Conservation (phyloP, 1,140 invertebrate genomes). For the Laupala kohalensis region DNA sequence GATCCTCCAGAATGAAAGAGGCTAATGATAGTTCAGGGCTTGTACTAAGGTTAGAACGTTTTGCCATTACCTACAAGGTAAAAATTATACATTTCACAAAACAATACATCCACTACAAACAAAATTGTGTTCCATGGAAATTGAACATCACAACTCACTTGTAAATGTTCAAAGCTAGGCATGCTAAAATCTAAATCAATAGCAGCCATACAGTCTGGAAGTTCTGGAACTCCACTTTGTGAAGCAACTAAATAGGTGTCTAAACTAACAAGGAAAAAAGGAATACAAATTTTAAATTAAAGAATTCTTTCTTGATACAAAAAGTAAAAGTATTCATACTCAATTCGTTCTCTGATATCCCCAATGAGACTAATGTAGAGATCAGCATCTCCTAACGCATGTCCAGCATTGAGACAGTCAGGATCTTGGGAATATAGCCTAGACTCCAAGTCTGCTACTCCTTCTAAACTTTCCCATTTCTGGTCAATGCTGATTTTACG, state of each 20-base stretch:
- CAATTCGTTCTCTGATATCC: slow-evolving; percentile 33
- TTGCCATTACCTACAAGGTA: slow-evolving; percentile 40
- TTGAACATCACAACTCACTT: slow-evolving; percentile 31
- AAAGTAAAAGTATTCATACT: slow-evolving; percentile 18
- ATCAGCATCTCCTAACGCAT: slow-evolving; percentile 46
- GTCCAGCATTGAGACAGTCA: slow-evolving; percentile 50
- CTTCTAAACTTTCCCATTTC: slow-evolving; percentile 45
- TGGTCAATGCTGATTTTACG: slow-evolving; percentile 50
- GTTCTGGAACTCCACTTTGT: neutral
- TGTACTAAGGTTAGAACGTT: slow-evolving; percentile 46
- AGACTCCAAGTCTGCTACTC: slow-evolving; percentile 44
- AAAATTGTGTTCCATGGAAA: neutral
- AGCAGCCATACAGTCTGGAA: slow-evolving; percentile 52
- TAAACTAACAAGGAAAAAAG: neutral
- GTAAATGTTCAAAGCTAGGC: slow-evolving; percentile 67
- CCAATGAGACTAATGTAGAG: slow-evolving; percentile 49
- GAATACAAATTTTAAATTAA: neutral
- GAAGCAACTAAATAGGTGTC: neutral
- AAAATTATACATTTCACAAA: neutral
- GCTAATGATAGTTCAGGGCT: slow-evolving; percentile 34
- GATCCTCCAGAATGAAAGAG: neutral
- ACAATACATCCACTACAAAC: neutral
- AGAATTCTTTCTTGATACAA: neutral
- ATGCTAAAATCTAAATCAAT: slow-evolving; percentile 58
- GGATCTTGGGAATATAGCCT: slow-evolving; percentile 47